A percentile compares a stretch with the other conserved stretches of the same genome.
Evolutionary conservation across 30 jellyfish, hydroid and myxozoan genomes (phyloP).

Genomic region (Phacellophora camtschatica): DNA sequence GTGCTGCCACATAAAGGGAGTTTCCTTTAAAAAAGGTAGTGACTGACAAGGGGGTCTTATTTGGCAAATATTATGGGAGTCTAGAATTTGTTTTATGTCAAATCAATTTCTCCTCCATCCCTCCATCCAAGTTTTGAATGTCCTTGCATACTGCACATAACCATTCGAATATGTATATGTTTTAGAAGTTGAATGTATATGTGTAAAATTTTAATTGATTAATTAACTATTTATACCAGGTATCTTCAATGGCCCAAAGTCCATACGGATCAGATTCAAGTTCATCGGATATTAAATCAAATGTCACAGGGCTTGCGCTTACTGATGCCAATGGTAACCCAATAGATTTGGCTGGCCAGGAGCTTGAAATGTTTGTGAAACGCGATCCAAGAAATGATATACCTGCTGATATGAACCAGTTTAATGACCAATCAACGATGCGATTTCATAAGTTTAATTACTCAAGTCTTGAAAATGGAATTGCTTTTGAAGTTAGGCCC

Average conservation of each 20-base stretch:
- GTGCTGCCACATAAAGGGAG: too few species aligned
- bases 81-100: too few species aligned
- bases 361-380: slow-evolving; percentile 77
- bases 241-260: slow-evolving; percentile 68
- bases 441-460: slow-evolving; percentile 77
- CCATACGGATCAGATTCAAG: slow-evolving; percentile 77
- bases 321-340: slow-evolving; percentile 82
- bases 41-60: too few species aligned
- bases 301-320: slow-evolving; percentile 82
- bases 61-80: too few species aligned
- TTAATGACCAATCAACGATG: slow-evolving; percentile 48
- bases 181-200: too few species aligned
- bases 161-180: too few species aligned
- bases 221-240: too few species aligned
- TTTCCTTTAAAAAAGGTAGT: too few species aligned
- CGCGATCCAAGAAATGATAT: slow-evolving; percentile 64
- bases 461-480: slow-evolving; percentile 53
- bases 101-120: too few species aligned
- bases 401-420: slow-evolving; percentile 47
- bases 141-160: too few species aligned
- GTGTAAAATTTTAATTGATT: too few species aligned
- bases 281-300: slow-evolving; percentile 76
- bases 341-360: slow-evolving; percentile 86
- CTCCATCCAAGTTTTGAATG: too few species aligned
- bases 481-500: slow-evolving; percentile 85